Conservation (phyloP, 2,113 vertebrate genomes). For the Phyllostomus hastatus region DNA sequence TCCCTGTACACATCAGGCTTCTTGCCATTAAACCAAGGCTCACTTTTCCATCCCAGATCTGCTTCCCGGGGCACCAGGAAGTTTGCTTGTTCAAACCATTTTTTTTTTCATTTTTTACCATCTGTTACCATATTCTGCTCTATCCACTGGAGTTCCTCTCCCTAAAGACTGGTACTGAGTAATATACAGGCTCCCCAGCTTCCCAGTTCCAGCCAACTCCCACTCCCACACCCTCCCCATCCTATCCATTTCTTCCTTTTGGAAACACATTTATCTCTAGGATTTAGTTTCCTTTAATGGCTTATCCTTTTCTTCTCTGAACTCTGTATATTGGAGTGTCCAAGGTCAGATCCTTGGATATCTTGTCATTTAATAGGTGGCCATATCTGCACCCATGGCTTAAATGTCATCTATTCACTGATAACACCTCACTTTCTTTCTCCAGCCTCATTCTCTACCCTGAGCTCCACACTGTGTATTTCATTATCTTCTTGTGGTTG, state of each 20-base stretch:
- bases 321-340: not conserved
- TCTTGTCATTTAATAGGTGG: not conserved
- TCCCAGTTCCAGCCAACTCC: not conserved
- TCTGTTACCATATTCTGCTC: not conserved
- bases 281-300: not conserved
- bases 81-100: not conserved
- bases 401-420: not conserved
- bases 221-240: not conserved
- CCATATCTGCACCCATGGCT: not conserved
- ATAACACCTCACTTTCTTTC: not conserved
- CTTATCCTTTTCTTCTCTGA: not conserved
- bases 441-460: not conserved
- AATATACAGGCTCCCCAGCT: not conserved
- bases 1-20: not conserved
- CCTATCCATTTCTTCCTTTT: not conserved
- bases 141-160: not conserved
- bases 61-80: not conserved
- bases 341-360: not conserved
- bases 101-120: not conserved
- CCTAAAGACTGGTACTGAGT: not conserved
- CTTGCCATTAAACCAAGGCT: not conserved
- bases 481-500: not conserved
- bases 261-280: not conserved
- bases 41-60: not conserved
- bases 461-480: not conserved